These are phyloP conservation scores for Macrocentrus cingulum DNA, from an alignment of 1,140 invertebrate species.

Conservation along the genomic window DNA sequence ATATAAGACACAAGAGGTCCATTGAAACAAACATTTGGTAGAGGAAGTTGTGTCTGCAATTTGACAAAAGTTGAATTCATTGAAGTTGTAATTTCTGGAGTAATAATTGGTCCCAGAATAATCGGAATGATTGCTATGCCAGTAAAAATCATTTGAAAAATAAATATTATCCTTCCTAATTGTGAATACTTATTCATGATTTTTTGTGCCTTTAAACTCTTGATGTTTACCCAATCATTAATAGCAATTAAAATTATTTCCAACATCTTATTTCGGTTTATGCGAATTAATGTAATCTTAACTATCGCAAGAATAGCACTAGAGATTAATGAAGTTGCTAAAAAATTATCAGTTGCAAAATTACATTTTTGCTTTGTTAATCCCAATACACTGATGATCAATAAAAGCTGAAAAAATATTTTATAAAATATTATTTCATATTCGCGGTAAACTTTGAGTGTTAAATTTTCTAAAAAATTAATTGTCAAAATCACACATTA, in stretches of 20 bases:
- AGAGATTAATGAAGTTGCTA: conserved; percentile 13
- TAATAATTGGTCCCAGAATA: conserved; percentile 17
- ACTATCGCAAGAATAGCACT: conserved; percentile 14
- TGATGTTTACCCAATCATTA: conserved; percentile 11
- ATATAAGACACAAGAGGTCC: conserved; percentile 21
- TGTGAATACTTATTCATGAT: conserved; percentile 25
- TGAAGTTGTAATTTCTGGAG: conserved; percentile 1
- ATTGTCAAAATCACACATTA: no score
- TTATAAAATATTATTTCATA: no score
- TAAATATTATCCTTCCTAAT: conserved; percentile 19
- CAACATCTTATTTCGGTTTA: conserved; percentile 1
- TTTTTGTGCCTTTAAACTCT: neutral
- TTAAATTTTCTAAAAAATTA: no score
- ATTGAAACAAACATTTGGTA: conserved; percentile 27
- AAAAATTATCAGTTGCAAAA: conserved; percentile 12
- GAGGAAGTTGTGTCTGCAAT: conserved; percentile 21
- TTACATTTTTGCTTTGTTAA: conserved; percentile 17
- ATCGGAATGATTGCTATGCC: conserved; percentile 25
- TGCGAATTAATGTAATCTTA: conserved; percentile 12
- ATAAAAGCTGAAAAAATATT: conserved; percentile 15
- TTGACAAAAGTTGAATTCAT: neutral
- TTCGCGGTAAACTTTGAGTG: no score
- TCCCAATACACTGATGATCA: conserved; percentile 17
- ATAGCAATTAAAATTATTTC: conserved; percentile 13
- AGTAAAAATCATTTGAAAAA: conserved; percentile 28